Evolutionary conservation across 2,888 invertebrate genomes (phyloP).

Genomic region (Agriopis aurantiaria): DNA sequence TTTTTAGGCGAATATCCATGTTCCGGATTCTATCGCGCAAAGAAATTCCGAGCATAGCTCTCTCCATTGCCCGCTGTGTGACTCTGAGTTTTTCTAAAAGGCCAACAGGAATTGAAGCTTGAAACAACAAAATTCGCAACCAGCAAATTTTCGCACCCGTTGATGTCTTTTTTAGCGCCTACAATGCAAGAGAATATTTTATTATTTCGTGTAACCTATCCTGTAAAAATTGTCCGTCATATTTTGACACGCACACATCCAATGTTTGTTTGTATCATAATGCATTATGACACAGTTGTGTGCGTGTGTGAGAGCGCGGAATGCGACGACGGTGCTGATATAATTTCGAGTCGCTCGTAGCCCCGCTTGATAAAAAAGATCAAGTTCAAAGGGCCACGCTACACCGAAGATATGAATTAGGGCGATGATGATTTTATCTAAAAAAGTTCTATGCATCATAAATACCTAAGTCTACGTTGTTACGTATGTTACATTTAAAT

Average conservation of each 20-base stretch:
- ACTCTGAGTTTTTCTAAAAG: too few relatives aligned
- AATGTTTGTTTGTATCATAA: constrained; percentile 31
- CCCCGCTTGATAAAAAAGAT: constrained; percentile 80
- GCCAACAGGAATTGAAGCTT: too few relatives aligned
- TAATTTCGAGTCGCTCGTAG: constrained; percentile 68
- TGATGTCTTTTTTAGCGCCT: constrained; percentile 46
- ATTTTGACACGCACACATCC: constrained; percentile 26
- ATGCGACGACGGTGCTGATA: constrained; percentile 75
- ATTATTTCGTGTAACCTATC: not conserved
- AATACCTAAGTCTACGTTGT: not conserved
- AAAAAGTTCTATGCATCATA: constrained; percentile 30
- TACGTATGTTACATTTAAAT: not conserved
- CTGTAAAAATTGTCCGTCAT: constrained; percentile 8
- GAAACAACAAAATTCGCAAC: constrained; percentile 1
- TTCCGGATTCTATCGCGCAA: too few relatives aligned
- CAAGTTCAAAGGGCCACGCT: constrained; percentile 82
- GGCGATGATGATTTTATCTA: constrained; percentile 46
- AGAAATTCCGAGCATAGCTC: too few relatives aligned
- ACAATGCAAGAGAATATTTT: constrained; percentile 1
- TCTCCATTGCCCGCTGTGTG: too few relatives aligned
- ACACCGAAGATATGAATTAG: constrained; percentile 56
- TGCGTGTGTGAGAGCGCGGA: constrained; percentile 68
- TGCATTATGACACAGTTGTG: constrained; percentile 48
- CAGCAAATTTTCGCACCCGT: constrained; percentile 40
- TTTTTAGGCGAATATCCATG: too few relatives aligned